Evolutionary conservation across 2,113 vertebrate species (phyloP), one percentile per base, ranked within the genome.

Genomic region (Poeciliopsis turrubarensis): DNA sequence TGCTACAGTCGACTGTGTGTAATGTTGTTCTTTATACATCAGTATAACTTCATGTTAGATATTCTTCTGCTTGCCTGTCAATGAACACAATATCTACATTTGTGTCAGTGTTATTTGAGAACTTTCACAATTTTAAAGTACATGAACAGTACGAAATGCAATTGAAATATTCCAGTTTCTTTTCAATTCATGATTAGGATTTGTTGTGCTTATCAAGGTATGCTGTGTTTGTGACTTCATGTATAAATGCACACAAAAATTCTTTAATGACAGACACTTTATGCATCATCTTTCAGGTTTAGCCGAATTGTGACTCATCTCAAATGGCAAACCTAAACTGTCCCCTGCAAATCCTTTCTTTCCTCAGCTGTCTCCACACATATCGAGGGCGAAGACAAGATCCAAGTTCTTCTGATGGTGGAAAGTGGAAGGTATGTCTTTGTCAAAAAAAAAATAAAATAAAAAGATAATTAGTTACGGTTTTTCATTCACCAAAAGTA

Each of bases 341-440:
- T 39, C 17, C 30, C 47, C 5, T 4, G n/a, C 15, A 13, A 64
- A n/a, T 62, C 11, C 13, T 73, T 61, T 22, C 47, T 27, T 19
- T 4, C 3, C 31, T 25, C 29, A 99, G 98, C 97, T 78, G 93
- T 95, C 86, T 98, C 96, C 69, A 96, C 89, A 22, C 77, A 97
- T 41, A 88, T 92, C 41, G 95, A 97, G 82, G 97, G 97, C 47
- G 96, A 96, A 54, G 97, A 98, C 81, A 98, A 95, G 92, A 90
- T 95, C 87, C 96, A 97, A 15, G 94, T 97, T 72, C 91, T 99
- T 77, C 93, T 99, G 57, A 95, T 99, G 10, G 97, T 99, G 79
- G 97, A 98, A 88, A 96, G 96, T 85, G 95, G 97, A 90, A 97
- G 98, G 98, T 99, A 95, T 86, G 86, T 74, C 61, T 64, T 34